These are phyloP conservation scores for Hirundo rustica DNA, from an alignment of 2,797 vertebrate genomes.

Conservation along the genomic window DNA sequence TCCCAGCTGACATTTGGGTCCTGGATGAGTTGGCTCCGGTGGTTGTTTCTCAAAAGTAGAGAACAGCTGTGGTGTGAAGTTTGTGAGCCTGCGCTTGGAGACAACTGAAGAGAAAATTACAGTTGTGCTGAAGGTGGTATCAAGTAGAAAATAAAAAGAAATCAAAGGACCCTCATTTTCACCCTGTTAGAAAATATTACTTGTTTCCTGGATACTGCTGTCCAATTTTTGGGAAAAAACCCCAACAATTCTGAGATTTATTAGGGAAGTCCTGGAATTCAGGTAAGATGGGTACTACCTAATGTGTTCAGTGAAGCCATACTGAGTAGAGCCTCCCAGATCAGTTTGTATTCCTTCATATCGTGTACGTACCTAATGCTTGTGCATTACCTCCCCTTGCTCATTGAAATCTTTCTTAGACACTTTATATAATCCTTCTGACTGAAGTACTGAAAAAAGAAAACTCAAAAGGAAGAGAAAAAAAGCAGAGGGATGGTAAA, in stretches of 20 bases:
- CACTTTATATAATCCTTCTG: background rate
- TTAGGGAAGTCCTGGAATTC: background rate
- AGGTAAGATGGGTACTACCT: background rate
- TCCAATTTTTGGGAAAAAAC: background rate
- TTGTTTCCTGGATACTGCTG: background rate
- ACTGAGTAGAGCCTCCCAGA: background rate
- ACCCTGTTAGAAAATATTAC: background rate
- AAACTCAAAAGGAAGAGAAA: background rate
- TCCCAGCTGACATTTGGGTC: background rate
- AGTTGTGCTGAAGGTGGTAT: background rate
- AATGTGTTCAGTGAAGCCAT: background rate
- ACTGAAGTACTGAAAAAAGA: background rate
- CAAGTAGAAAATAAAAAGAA: background rate
- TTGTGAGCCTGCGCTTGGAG: background rate
- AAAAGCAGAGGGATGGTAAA: background rate
- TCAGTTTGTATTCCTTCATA: background rate
- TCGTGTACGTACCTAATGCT: background rate
- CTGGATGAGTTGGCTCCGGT: background rate
- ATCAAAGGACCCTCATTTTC: background rate
- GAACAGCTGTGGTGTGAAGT: background rate
- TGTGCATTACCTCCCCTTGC: background rate
- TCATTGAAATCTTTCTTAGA: background rate
- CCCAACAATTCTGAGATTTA: background rate
- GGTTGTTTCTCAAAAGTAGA: background rate
- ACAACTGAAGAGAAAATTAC: background rate